Evolutionary conservation across 2,797 vertebrate species (phyloP).

Genomic region (Pogoniulus pusillus): DNA sequence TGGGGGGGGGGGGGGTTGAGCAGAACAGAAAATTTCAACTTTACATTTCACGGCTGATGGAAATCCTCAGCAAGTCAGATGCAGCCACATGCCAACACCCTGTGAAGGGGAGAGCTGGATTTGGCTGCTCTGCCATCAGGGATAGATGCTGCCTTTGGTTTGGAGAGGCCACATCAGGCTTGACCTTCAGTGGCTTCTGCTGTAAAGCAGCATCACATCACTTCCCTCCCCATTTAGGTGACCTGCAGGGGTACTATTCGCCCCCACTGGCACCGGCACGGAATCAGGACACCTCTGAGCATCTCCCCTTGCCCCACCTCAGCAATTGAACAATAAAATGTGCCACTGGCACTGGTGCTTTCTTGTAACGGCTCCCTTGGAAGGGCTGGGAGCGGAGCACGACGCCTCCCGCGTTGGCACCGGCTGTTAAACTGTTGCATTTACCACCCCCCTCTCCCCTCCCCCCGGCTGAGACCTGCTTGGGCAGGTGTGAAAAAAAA

Average conservation of each 20-base stretch:
- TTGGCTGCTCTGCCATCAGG: not conserved
- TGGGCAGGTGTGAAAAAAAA: not conserved
- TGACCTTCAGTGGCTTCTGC: not conserved
- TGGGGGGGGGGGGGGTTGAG: no score
- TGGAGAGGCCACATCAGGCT: not conserved
- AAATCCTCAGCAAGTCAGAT: not conserved
- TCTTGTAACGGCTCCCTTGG: not conserved
- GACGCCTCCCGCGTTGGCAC: not conserved
- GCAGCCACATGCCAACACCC: not conserved
- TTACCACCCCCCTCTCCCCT: not conserved
- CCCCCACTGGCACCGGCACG: rapidly evolving
- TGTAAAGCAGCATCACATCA: not conserved
- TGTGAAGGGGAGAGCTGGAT: not conserved
- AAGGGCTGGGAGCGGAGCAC: not conserved
- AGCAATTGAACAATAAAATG: not conserved
- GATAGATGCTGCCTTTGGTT: not conserved
- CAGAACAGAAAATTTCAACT: not conserved
- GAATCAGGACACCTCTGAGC: not conserved
- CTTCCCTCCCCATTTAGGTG: not conserved
- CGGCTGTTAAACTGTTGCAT: not conserved
- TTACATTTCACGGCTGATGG: not conserved
- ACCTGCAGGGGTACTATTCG: not conserved
- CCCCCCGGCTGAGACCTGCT: not conserved
- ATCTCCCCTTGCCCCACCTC: not conserved
- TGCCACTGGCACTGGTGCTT: not conserved